These are phyloP conservation scores for Sebastes flavidus DNA, from an alignment of 2,797 vertebrate genomes.

Conservation along the genomic window DNA sequence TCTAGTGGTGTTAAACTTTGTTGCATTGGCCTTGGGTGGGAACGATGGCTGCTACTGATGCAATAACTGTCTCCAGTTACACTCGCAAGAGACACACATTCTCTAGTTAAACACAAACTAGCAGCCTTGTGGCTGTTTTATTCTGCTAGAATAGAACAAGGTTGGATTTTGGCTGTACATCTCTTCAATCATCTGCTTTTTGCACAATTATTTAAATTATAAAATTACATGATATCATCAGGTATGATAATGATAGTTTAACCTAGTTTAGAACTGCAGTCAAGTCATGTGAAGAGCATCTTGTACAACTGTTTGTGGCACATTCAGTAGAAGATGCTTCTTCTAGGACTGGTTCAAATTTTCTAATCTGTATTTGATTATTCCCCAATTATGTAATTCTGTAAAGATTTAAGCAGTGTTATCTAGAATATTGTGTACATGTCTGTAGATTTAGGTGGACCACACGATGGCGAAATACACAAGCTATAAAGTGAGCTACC, in stretches of 20 bases:
- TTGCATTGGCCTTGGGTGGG: neutral
- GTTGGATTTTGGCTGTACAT: neutral
- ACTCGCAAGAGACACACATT: neutral
- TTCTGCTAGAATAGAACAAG: neutral
- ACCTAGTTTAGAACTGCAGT: neutral
- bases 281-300: neutral
- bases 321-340: neutral
- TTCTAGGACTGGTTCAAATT: neutral
- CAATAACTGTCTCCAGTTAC: conserved; percentile 10
- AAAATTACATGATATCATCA: neutral
- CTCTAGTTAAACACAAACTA: neutral
- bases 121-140: neutral
- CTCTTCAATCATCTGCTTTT: neutral
- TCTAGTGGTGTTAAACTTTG: neutral
- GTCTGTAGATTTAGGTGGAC: neutral
- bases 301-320: neutral
- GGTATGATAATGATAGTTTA: neutral
- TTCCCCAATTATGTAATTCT: neutral
- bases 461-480: neutral
- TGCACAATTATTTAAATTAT: neutral
- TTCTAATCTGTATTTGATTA: neutral
- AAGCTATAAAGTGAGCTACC: neutral
- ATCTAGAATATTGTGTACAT: neutral
- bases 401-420: neutral
- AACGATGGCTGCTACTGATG: conserved; percentile 2